Evolutionary conservation across 1,140 invertebrate genomes (phyloP).

Genomic region (Helicoverpa armigera): DNA sequence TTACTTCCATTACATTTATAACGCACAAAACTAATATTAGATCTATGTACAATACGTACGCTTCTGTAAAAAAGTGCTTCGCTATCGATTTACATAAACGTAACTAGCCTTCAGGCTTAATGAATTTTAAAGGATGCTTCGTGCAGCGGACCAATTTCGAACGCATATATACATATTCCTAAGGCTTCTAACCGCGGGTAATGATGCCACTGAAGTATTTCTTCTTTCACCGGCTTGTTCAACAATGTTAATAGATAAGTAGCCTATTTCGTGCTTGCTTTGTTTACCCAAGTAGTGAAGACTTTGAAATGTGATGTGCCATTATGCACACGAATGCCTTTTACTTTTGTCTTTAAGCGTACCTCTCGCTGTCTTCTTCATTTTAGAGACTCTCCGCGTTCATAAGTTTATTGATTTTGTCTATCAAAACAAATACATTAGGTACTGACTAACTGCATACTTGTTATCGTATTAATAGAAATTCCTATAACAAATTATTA

Average conservation of each 20-base stretch:
- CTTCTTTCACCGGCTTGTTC: background rate
- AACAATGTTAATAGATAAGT: background rate
- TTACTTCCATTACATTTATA: slow-evolving; percentile 52
- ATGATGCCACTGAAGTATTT: background rate
- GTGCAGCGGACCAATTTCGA: background rate
- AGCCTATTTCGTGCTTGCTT: background rate
- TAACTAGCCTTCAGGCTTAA: background rate
- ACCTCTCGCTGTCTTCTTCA: background rate
- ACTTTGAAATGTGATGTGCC: background rate
- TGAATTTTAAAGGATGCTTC: background rate
- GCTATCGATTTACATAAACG: background rate
- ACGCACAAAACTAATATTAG: slow-evolving; percentile 37
- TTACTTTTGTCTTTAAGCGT: background rate
- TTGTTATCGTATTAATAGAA: too few relatives aligned
- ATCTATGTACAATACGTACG: background rate
- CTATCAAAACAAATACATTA: background rate
- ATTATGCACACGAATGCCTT: background rate
- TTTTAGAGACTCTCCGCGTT: background rate
- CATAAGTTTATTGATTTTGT: background rate
- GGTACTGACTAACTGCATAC: too few relatives aligned
- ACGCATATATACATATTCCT: background rate
- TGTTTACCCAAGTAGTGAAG: background rate
- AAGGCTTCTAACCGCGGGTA: background rate
- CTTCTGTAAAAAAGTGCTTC: background rate
- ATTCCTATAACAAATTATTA: background rate